These are phyloP conservation scores for Oasisia sp. DNA, from an alignment of 2,888 invertebrate species.

Conservation along the genomic window DNA sequence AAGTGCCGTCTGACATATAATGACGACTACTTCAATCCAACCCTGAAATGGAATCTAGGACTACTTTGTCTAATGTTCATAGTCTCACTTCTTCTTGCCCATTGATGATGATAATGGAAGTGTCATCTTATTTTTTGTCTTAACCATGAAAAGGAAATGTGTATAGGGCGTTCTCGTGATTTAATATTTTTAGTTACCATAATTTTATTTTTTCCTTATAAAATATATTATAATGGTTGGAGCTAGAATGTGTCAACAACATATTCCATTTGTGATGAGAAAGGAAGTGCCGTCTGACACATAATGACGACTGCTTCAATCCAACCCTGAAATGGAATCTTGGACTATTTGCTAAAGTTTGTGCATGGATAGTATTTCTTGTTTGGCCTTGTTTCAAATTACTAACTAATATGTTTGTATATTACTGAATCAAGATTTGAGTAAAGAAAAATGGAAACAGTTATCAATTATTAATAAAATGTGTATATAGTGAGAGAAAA, in stretches of 20 bases:
- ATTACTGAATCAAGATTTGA: too few species aligned
- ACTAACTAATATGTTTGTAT: too few species aligned
- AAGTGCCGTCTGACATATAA: constrained; percentile 36
- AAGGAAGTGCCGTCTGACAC: constrained; percentile 38
- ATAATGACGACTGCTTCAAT: constrained; percentile 26
- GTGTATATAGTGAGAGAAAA: too few species aligned
- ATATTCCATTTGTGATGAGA: constrained; percentile 29
- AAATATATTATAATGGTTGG: neutral
- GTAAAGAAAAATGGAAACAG: too few species aligned
- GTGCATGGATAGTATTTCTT: too few species aligned
- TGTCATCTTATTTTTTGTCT: neutral
- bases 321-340: constrained; percentile 8
- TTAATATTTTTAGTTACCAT: neutral
- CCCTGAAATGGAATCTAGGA: neutral
- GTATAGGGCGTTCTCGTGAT: too few species aligned
- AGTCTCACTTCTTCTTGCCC: too few species aligned
- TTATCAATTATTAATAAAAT: too few species aligned
- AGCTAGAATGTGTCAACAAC: neutral
- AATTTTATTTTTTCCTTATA: too few species aligned
- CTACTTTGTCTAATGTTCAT: too few species aligned
- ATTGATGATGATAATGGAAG: constrained; percentile 18
- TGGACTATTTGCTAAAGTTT: too few species aligned
- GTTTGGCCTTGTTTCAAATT: too few species aligned
- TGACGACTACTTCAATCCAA: constrained; percentile 25
- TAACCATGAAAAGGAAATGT: neutral